Percentiles rank a stretch among this genome's conserved stretches.
Conservation (phyloP, 2,113 vertebrate species). For the Sminthopsis crassicaudata region DNA sequence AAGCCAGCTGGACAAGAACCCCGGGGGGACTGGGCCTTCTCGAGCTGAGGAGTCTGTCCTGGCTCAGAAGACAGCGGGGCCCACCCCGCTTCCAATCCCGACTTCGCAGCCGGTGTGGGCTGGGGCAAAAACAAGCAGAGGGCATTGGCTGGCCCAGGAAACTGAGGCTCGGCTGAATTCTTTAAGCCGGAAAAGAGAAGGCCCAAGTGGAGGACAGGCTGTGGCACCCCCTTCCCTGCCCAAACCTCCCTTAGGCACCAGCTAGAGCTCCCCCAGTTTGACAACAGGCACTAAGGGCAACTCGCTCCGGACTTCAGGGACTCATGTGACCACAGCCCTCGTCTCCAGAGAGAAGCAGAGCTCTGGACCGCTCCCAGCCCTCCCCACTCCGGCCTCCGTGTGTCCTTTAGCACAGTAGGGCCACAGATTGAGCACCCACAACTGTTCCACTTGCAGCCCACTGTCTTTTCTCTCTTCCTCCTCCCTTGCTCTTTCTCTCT, state of each 20-base stretch:
- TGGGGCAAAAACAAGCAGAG: too few relatives aligned
- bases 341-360: too few relatives aligned
- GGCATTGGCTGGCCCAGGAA: neutral
- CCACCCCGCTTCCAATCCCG: too few relatives aligned
- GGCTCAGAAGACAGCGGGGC: too few relatives aligned
- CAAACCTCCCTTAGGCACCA: neutral
- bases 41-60: too few relatives aligned
- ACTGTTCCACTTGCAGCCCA: neutral
- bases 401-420: neutral
- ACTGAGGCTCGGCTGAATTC: neutral
- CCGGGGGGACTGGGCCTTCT: neutral
- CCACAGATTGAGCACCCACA: neutral
- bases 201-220: too few relatives aligned
- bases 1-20: neutral
- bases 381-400: too few relatives aligned
- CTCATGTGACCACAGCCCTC: neutral
- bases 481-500: slow-evolving; percentile 38
- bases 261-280: neutral
- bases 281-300: too few relatives aligned
- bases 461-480: slow-evolving; percentile 41
- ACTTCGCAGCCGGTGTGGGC: too few relatives aligned
- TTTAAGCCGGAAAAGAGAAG: neutral
- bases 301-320: too few relatives aligned
- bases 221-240: neutral
- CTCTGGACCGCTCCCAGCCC: neutral